A percentile compares a stretch with the other conserved stretches of the same genome.
phyloP scores from a whole-genome alignment of 2,888 invertebrate genomes.

The Ectemnius continuus region DNA sequence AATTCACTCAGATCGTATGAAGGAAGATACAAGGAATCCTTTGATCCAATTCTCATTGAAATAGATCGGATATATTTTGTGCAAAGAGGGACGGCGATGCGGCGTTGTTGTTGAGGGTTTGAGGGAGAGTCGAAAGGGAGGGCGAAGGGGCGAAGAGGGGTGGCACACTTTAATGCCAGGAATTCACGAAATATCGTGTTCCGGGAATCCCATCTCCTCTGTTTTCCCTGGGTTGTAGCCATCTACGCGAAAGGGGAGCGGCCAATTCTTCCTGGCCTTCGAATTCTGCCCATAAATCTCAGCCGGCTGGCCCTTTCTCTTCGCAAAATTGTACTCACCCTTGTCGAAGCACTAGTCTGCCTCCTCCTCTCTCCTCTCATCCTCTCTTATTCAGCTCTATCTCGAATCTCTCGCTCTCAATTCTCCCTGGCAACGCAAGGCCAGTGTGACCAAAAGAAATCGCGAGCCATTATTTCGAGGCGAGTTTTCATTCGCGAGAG shows the following conservation, averaged over 20 bases:
- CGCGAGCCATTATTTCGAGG: not conserved
- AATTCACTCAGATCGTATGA: too few species aligned
- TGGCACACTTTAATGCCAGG: conserved; percentile 20
- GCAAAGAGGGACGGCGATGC: too few species aligned
- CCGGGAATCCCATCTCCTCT: conserved; percentile 7
- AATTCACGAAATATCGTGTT: conserved; percentile 9
- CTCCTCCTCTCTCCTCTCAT: not conserved
- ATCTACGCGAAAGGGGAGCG: conserved; percentile 5
- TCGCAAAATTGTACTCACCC: not conserved
- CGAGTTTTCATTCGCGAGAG: conserved; percentile 4
- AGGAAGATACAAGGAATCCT: too few species aligned
- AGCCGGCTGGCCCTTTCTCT: not conserved
- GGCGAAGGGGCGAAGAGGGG: too few species aligned
- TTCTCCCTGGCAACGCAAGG: too few species aligned
- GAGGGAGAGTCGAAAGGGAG: too few species aligned
- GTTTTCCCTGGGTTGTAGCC: not conserved
- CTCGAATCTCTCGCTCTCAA: too few species aligned
- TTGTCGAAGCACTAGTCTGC: not conserved
- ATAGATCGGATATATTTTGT: too few species aligned
- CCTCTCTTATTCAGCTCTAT: too few species aligned
- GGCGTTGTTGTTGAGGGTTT: too few species aligned
- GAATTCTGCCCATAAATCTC: conserved; percentile 16
- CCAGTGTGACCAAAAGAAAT: not conserved
- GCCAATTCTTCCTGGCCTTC: conserved; percentile 6
- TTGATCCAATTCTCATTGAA: too few species aligned